These are phyloP conservation scores for Eptatretus atami DNA, from an alignment of 2,797 vertebrate genomes.

Conservation along the genomic window DNA sequence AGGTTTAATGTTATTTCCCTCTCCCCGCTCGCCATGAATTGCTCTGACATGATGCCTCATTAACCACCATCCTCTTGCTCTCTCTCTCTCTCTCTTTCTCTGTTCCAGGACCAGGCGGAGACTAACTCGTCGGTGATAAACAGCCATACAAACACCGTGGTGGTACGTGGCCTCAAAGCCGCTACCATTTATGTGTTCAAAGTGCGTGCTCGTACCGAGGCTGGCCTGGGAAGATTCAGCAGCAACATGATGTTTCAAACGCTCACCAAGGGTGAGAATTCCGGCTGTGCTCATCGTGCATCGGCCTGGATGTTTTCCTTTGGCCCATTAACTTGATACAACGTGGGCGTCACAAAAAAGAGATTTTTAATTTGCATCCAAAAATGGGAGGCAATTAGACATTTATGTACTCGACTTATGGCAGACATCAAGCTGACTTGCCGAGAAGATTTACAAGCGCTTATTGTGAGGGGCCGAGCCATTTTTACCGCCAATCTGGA, in stretches of 20 bases:
- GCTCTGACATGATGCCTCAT: neutral
- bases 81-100: constrained; percentile 5
- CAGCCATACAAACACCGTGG: constrained; percentile 58
- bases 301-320: no score
- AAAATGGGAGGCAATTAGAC: no score
- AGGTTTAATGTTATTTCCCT: no score
- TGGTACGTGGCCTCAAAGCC: constrained; percentile 36
- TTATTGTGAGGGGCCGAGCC: no score
- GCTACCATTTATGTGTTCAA: constrained; percentile 83
- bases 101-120: constrained; percentile 38
- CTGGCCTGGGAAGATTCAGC: constrained; percentile 65
- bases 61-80: neutral
- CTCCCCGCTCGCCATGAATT: neutral
- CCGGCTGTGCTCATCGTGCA: neutral
- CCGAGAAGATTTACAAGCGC: no score
- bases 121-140: constrained; percentile 46
- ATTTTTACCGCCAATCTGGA: no score
- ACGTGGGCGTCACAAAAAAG: no score
- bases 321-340: no score
- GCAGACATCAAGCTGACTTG: no score
- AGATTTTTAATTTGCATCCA: no score
- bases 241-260: constrained; percentile 97
- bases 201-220: constrained; percentile 69
- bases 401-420: no score
- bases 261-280: constrained; percentile 61